These are phyloP conservation scores for Bicyclus anynana DNA, from an alignment of 1,140 invertebrate genomes.

Conservation along the genomic window DNA sequence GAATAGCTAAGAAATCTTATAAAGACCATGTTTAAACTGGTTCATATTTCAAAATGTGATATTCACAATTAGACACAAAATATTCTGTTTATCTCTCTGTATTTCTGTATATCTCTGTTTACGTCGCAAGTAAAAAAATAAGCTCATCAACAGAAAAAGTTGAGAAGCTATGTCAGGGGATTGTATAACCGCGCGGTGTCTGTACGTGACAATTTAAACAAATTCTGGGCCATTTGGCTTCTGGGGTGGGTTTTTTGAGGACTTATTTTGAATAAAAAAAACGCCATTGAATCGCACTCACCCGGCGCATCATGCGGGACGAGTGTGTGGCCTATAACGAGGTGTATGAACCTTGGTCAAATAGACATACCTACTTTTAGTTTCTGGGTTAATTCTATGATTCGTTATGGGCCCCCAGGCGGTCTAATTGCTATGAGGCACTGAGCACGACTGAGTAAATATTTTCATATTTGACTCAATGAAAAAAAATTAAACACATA, in stretches of 20 bases:
- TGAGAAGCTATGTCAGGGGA: constrained; percentile 46
- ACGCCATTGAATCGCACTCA: constrained; percentile 48
- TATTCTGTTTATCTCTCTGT: no score
- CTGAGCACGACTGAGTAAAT: no score
- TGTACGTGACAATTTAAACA: constrained; percentile 77
- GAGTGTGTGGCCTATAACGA: constrained; percentile 51
- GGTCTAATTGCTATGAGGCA: no score
- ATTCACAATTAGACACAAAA: no score
- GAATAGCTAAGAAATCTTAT: no score
- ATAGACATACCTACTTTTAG: not conserved
- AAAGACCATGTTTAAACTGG: no score
- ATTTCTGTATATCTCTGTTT: no score
- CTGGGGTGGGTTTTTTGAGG: constrained; percentile 68
- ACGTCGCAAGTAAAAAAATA: constrained; percentile 4
- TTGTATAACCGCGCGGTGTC: constrained; percentile 68
- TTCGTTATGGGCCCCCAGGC: no score
- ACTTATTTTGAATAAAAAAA: constrained; percentile 72
- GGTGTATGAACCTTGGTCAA: not conserved
- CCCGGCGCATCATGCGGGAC: constrained; percentile 53
- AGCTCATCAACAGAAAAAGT: constrained; percentile 35
- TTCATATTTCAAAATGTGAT: no score
- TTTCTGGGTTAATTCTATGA: no score
- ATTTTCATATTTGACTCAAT: no score
- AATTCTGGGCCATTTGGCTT: constrained; percentile 76
- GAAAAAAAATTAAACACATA: no score